These are phyloP conservation scores for Paedocypris sp. DNA, from an alignment of 2,113 vertebrate genomes.

Conservation along the genomic window DNA sequence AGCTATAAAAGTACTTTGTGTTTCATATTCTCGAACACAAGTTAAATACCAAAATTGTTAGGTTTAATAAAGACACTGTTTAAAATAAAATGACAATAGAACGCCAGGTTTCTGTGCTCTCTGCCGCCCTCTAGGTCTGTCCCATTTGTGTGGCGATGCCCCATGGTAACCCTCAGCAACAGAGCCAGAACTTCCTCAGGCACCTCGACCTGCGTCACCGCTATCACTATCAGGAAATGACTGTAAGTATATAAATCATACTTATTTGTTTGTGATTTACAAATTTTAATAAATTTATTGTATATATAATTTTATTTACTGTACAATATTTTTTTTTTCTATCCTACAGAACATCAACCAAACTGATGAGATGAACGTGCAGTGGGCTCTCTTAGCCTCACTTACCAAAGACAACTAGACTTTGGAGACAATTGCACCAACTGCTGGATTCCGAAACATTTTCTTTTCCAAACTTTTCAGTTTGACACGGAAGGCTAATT, in stretches of 20 bases:
- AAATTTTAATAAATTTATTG: too few relatives aligned
- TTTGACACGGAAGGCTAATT: too few relatives aligned
- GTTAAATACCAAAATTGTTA: too few relatives aligned
- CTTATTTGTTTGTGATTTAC: background rate
- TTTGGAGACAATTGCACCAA: too few relatives aligned
- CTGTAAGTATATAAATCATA: constrained; percentile 52
- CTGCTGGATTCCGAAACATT: too few relatives aligned
- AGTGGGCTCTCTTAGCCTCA: constrained; percentile 30
- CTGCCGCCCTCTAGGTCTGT: constrained; percentile 60
- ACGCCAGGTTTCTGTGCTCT: background rate
- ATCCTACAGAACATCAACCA: constrained; percentile 29
- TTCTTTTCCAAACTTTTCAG: too few relatives aligned
- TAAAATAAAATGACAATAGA: too few relatives aligned
- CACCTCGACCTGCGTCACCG: constrained; percentile 73
- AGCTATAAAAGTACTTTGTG: too few relatives aligned
- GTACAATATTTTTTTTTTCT: background rate
- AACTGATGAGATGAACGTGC: constrained; percentile 32
- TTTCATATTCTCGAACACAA: too few relatives aligned
- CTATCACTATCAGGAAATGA: constrained; percentile 69
- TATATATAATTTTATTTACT: too few relatives aligned
- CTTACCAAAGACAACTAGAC: background rate
- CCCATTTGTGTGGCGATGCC: constrained; percentile 73
- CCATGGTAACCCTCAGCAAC: constrained; percentile 67
- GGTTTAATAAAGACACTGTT: too few relatives aligned
- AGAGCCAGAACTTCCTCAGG: constrained; percentile 69